These are phyloP conservation scores for Labia minor DNA, from an alignment of 2,888 invertebrate genomes.

Conservation along the genomic window DNA sequence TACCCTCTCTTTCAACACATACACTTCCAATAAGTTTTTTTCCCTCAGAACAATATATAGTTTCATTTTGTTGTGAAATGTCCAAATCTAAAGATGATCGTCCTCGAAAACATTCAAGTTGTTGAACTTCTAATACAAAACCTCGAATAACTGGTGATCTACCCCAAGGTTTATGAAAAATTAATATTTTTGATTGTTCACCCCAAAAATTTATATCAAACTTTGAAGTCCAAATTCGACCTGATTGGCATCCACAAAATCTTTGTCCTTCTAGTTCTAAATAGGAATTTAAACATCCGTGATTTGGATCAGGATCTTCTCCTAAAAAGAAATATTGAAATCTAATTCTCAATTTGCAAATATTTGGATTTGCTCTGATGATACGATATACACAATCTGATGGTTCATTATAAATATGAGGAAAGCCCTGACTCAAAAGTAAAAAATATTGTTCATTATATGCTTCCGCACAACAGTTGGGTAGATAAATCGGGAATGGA, in stretches of 20 bases:
- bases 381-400: conserved; percentile 44
- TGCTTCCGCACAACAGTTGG: conserved; percentile 29
- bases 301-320: conserved; percentile 30
- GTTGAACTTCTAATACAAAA: conserved; percentile 45
- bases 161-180: conserved; percentile 38
- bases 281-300: conserved; percentile 41
- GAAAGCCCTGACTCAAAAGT: conserved; percentile 47
- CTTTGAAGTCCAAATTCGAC: conserved; percentile 34
- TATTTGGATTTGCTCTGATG: conserved; percentile 37
- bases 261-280: conserved; percentile 46
- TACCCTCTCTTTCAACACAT: not conserved
- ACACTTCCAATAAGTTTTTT: not conserved
- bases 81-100: not conserved
- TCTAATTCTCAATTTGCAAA: conserved; percentile 43
- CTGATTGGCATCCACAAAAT: conserved; percentile 47
- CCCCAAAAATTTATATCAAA: conserved; percentile 31
- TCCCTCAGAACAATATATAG: not conserved
- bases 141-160: conserved; percentile 37
- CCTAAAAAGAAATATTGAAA: conserved; percentile 47
- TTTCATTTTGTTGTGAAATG: not conserved
- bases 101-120: conserved; percentile 40
- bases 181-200: conserved; percentile 35
- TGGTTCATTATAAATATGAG: conserved; percentile 35
- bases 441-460: conserved; percentile 23
- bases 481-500: conserved; percentile 13